Base-by-base conservation (phyloP, 2,888 invertebrate genomes). In the Holacanthella duospinosa region DNA sequence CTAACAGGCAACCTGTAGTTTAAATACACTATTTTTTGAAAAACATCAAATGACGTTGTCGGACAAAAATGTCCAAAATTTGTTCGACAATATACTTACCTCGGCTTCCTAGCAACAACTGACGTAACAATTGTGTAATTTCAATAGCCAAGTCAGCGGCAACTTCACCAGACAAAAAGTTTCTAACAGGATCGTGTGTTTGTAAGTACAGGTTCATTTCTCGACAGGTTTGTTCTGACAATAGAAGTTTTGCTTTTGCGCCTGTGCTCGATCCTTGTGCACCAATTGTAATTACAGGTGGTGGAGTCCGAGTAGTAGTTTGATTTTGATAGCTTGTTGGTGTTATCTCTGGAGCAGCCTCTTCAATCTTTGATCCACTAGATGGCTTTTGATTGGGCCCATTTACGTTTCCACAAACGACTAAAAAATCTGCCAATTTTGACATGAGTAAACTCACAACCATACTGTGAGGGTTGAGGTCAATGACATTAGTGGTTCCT, bases 141-240 rank as follows among this genome's bases (percentile, higher is more conserved):
- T 77, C 77, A 0, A 76, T 75, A 19, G 77, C 77, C 76, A 78
- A 76, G 62, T 75, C 77, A 71, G 77, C 77, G 26, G 78, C 77
- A 29, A 78, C 77, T 62, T 77, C 76, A 24, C 77, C 77, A 74
- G 77, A 77, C 66, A 77, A 75, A 69, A 77, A 78, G 2, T 76
- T 75, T 43, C 78, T 72, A 4, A 77, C 74, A 25, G 77, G 77
- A 67, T 77, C 77, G 61, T 74, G 76, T 59, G 76, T 75, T 24
- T 75, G 74, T 24, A 78, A 68, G 61, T 76, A 76, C 24, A 73
- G 68, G 67, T 78, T 78, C 67, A 76, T 77, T 60, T 77, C 77
- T 65, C 75, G 74, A 67, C 77, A 77, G 9, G 75, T 69, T 12
- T 75, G 73, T 27, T 77, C 77, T 24, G 60, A 73, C 36, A 36